Evolutionary conservation across 2,888 invertebrate species (phyloP), one percentile per base, ranked within the genome.

Genomic region (Globia sparganii): DNA sequence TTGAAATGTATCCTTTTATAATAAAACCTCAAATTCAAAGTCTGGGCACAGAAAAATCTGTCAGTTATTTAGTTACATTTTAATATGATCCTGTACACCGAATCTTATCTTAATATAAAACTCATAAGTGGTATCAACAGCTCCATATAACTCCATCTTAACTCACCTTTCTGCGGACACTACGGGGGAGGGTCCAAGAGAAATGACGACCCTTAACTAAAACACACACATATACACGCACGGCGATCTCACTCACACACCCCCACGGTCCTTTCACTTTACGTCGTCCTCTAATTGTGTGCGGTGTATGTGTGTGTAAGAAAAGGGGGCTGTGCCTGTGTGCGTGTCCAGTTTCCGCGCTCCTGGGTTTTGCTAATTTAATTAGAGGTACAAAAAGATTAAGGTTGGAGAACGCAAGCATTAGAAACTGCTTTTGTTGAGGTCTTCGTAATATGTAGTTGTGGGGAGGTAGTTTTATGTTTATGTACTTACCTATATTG

Each of bases 121-220:
- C 3, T 28, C 2, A 43, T 40, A 21, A 28, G 25, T 18, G 80
- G 90, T 91, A 75, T 59, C 65, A 91, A 64, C 94, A 92, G 68
- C 96, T 94, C 95, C 84, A 87, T 90, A 91, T 65, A 89, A 86
- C 81, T 95, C 92, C 91, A 84, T 92, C 93, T 95, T 95, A 95
- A 95, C 96, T 96, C 96, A 96, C 96, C 96, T 96, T 96, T 96
- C 96, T 96, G 96, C 96, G 96, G 96, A 96, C 96, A 96, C 94
- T 96, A 95, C 94, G 95, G 96, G 94, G 96, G 96, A 95, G 96
- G 96, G 96, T 96, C 96, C 96, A 96, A 95, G 96, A 96, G 96
- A 96, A 96, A 96, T 96, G 96, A 96, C 96, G 96, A 96, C 96
- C 96, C 96, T 96, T 96, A 96, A 96, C 96, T 96, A 96, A 96